These are phyloP conservation scores for Sminthopsis crassicaudata DNA, from an alignment of 2,113 vertebrate species.

Conservation along the genomic window DNA sequence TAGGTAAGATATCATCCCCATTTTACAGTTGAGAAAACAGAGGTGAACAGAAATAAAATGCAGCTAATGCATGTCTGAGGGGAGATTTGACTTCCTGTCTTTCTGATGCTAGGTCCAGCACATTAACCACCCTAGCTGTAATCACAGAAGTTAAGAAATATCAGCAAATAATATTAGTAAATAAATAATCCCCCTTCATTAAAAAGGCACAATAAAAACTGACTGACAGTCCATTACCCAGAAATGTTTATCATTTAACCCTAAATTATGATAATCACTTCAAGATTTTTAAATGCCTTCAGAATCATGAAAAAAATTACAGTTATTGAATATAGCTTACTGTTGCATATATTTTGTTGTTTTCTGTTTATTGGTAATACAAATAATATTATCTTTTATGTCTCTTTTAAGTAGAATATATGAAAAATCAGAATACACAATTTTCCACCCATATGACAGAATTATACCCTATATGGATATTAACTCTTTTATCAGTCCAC, in stretches of 20 bases:
- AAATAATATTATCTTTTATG: constrained; percentile 47
- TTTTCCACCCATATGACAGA: constrained; percentile 27
- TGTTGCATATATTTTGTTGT: constrained; percentile 63
- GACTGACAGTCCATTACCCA: constrained; percentile 43
- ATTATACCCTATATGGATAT: constrained; percentile 28
- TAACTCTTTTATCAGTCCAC: constrained; percentile 39
- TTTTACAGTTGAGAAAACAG: too few relatives aligned
- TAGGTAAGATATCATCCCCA: too few relatives aligned
- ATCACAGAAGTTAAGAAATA: constrained; percentile 35
- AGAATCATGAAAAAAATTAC: constrained; percentile 65
- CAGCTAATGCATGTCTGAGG: too few relatives aligned
- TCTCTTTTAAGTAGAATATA: constrained; percentile 60
- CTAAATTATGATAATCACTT: constrained; percentile 58
- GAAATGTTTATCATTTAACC: constrained; percentile 50
- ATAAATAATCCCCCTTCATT: constrained; percentile 43
- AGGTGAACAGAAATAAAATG: too few relatives aligned
- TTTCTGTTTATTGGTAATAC: constrained; percentile 51
- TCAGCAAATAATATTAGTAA: constrained; percentile 45
- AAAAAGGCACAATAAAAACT: constrained; percentile 59
- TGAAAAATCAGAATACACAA: constrained; percentile 61
- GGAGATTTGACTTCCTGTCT: too few relatives aligned
- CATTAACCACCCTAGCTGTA: neutral
- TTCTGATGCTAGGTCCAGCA: too few relatives aligned
- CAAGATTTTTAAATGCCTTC: constrained; percentile 61
- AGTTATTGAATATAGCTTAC: constrained; percentile 36